Percentiles rank a stretch among this genome's conserved stretches.
phyloP scores from a whole-genome alignment of 2,113 vertebrate species.

The Carassius gibelio region DNA sequence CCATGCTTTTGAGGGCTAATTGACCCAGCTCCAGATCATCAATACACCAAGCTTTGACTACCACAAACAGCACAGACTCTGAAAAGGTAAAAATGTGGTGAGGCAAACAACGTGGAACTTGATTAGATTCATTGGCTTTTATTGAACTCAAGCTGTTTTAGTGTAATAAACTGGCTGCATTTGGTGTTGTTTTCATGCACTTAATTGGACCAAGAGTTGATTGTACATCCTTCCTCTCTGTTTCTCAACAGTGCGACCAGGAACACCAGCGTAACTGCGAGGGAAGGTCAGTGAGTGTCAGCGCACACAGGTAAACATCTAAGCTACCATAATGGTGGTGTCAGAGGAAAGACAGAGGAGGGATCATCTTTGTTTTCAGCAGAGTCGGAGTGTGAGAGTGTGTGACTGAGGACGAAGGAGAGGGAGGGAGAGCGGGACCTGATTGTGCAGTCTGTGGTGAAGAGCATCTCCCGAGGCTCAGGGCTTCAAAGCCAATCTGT shows the following conservation, averaged over 20 bases:
- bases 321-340: constrained; percentile 20
- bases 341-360: constrained; percentile 45
- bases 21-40: constrained; percentile 56
- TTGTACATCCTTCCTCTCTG: constrained; percentile 22
- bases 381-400: constrained; percentile 53
- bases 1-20: constrained; percentile 63
- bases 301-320: constrained; percentile 56
- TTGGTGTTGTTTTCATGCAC: background rate
- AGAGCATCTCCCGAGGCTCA: constrained; percentile 61
- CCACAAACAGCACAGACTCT: constrained; percentile 48
- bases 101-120: constrained; percentile 43
- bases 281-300: constrained; percentile 52
- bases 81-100: constrained; percentile 43
- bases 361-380: constrained; percentile 72
- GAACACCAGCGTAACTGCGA: constrained; percentile 17
- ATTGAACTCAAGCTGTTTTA: background rate
- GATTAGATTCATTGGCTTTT: constrained; percentile 30
- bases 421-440: constrained; percentile 49
- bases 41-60: constrained; percentile 40
- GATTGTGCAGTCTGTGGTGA: constrained; percentile 65
- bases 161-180: background rate
- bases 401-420: constrained; percentile 27
- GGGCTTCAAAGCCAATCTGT: constrained; percentile 68
- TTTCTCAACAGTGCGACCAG: constrained; percentile 34
- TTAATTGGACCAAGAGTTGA: constrained; percentile 34